Conservation (phyloP, 2,113 vertebrate genomes). For the Marmota flaviventris region DNA sequence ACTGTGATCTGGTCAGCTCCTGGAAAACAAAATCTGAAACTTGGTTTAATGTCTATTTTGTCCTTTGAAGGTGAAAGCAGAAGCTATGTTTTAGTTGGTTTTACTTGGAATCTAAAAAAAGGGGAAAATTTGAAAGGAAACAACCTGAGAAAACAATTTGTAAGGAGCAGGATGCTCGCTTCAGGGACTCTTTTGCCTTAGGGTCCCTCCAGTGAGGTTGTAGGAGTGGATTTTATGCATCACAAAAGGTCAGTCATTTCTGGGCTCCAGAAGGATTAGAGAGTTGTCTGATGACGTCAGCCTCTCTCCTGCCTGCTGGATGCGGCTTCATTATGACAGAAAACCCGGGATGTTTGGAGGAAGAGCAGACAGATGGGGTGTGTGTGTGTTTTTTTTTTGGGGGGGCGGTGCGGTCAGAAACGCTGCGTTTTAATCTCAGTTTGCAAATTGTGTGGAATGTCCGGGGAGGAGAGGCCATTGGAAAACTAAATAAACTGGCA, state of each 20-base stretch:
- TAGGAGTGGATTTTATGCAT: constrained; percentile 18
- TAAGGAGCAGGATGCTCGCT: neutral
- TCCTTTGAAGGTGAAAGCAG: constrained; percentile 2
- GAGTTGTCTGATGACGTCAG: constrained; percentile 14
- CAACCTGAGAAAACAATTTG: neutral
- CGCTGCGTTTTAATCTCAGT: constrained; percentile 24
- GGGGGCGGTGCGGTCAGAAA: neutral
- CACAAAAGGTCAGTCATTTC: constrained; percentile 64
- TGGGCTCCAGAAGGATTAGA: constrained; percentile 58
- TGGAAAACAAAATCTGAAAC: neutral
- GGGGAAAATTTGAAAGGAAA: neutral
- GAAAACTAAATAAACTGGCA: neutral
- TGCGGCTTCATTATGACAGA: neutral
- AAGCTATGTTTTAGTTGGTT: constrained; percentile 4
- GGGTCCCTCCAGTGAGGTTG: neutral
- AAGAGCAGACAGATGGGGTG: neutral
- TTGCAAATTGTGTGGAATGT: constrained; percentile 47
- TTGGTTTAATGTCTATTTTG: neutral
- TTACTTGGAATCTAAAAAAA: constrained; percentile 18
- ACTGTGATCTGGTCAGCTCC: neutral
- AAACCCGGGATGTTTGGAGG: neutral
- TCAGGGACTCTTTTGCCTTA: neutral
- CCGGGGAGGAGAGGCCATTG: neutral
- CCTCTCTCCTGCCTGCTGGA: constrained; percentile 35
- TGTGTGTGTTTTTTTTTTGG: too few relatives aligned